phyloP scores from a whole-genome alignment of 2,888 invertebrate genomes.

The Balanococcus diminutus region DNA sequence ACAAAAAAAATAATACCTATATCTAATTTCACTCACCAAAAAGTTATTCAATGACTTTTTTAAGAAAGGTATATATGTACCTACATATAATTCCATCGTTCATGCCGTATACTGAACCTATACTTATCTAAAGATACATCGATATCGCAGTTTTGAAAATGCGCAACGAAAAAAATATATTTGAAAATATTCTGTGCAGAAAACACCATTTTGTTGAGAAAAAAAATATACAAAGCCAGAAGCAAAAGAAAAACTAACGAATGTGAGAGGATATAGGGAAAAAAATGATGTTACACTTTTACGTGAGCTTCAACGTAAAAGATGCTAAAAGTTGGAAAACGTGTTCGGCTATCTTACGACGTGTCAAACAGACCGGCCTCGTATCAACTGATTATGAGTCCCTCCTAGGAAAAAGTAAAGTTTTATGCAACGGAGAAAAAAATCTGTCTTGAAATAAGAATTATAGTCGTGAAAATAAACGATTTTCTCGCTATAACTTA shows the following conservation, averaged over 20 bases:
- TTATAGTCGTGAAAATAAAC: constrained; percentile 13
- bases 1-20: too few relatives aligned
- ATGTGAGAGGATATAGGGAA: constrained; percentile 2
- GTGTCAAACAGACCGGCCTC: constrained; percentile 34
- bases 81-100: too few relatives aligned
- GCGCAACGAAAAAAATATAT: neutral
- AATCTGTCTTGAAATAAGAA: neutral
- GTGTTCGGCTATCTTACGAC: constrained; percentile 33
- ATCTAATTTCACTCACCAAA: too few relatives aligned
- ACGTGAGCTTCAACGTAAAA: constrained; percentile 13
- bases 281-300: constrained; percentile 33
- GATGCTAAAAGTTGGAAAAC: constrained; percentile 33
- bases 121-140: too few relatives aligned
- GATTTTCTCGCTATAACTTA: constrained; percentile 9
- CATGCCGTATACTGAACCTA: too few relatives aligned
- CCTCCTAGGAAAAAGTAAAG: neutral
- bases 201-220: neutral
- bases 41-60: too few relatives aligned
- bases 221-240: neutral
- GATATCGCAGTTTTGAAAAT: neutral
- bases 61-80: too few relatives aligned
- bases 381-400: constrained; percentile 38
- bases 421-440: constrained; percentile 10
- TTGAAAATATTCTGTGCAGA: neutral
- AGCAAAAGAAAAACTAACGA: constrained; percentile 14